These are phyloP conservation scores for Nomada lathburiana DNA, from an alignment of 2,888 invertebrate genomes.

Conservation along the genomic window DNA sequence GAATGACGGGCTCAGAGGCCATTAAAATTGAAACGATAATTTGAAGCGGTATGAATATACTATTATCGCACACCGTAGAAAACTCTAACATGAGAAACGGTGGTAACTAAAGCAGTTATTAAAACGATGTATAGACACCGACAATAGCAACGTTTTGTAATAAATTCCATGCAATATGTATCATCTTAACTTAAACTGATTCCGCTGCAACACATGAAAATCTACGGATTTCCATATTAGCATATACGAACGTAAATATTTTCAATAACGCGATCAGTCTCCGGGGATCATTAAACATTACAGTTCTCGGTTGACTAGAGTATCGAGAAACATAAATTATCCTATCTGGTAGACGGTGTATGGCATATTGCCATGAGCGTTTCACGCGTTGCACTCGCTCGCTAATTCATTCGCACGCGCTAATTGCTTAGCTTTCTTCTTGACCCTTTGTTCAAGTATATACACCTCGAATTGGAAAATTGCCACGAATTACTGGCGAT, in stretches of 20 bases:
- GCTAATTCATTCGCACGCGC: conserved; percentile 68
- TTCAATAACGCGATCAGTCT: background rate
- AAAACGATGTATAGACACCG: background rate
- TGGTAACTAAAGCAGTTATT: background rate
- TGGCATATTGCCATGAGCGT: conserved; percentile 11
- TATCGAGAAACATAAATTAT: conserved; percentile 40
- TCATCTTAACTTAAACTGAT: background rate
- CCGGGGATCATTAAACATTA: background rate
- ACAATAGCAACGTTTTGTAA: background rate
- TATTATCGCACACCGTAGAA: background rate
- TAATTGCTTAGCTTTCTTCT: conserved; percentile 64
- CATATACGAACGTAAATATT: background rate
- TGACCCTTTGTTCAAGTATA: conserved; percentile 13
- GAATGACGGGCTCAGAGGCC: no score
- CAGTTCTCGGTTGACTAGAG: background rate
- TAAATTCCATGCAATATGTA: background rate
- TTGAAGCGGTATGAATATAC: no score
- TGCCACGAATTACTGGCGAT: no score
- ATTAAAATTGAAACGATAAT: no score
- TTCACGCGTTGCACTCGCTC: conserved; percentile 39
- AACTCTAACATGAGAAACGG: background rate
- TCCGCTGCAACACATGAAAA: background rate
- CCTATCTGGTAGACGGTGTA: conserved; percentile 9
- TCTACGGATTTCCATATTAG: background rate
- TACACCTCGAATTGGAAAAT: background rate